Base-by-base conservation (phyloP, 2,888 invertebrate genomes). In the Tanytarsus gracilentus region DNA sequence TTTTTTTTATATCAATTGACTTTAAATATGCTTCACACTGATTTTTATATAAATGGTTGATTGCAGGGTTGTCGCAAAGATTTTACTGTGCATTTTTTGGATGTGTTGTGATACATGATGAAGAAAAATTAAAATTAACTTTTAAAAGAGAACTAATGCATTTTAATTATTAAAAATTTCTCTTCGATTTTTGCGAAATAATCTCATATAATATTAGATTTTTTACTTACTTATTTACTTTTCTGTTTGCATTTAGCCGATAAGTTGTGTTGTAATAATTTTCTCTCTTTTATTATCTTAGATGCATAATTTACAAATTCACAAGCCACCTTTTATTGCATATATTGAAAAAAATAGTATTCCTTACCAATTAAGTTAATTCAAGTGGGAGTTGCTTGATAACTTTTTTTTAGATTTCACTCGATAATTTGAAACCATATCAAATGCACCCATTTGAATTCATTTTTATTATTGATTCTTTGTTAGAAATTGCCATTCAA, bases 41-140 rank as follows among this genome's bases (percentile, higher is more conserved):
- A 40, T 9, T 16, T 40, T 40, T 39, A 14, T 39, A 39, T 36
- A 36, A 14, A 49, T 49, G 49, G 49, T 49, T 49, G 49, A 49
- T 49, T 49, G n/a, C 49, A 49, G 49, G 49, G 49, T 49, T 49
- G 49, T 49, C 49, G 49, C 49, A 49, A 25, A 16, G 18, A 23
- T 44, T 21, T 49, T 26, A 25, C 11, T 27, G 26, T 49, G 25
- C 23, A 25, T 49, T 49, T n/a, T n/a, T 44, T 44, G 44, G 44
- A 26, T 49, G 49, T 49, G 49, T 49, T 49, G 49, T 49, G 49
- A 49, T 49, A 44, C 14, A 18, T 18, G 11, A 40, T 18, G 18
- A 18, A 40, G 9, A 44, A 21, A 27, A 49, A 23, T 4, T 4
- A 44, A 44, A 39, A n/a, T n/a, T 16, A 44, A 44, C 8, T 9